These are phyloP conservation scores for Myrmecobius fasciatus DNA, from an alignment of 2,113 vertebrate genomes.

Conservation along the genomic window DNA sequence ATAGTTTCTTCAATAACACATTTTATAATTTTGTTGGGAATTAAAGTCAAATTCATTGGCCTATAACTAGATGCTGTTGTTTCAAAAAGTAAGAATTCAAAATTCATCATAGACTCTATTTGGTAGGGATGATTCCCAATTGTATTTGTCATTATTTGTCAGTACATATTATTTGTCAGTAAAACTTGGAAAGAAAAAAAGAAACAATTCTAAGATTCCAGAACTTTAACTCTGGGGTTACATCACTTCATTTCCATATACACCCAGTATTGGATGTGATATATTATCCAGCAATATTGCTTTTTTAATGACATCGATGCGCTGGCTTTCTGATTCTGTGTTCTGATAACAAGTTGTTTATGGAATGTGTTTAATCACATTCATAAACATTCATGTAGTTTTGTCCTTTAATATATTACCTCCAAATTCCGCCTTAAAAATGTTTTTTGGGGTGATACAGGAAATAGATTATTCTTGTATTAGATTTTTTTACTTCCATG, in stretches of 20 bases:
- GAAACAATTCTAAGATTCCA: background rate
- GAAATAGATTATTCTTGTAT: background rate
- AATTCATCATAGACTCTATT: conserved; percentile 24
- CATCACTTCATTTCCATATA: fast-evolving
- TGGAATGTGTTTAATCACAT: background rate
- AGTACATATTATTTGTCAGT: background rate
- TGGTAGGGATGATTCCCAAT: background rate
- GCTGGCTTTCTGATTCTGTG: background rate
- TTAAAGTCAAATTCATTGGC: background rate
- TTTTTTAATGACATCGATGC: background rate
- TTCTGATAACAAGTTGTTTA: background rate
- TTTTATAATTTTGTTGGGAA: background rate
- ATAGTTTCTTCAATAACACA: background rate
- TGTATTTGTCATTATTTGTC: too few species aligned
- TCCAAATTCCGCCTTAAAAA: background rate
- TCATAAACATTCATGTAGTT: background rate
- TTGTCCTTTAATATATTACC: background rate
- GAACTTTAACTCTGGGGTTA: background rate
- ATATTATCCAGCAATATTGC: background rate
- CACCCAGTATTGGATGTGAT: fast-evolving
- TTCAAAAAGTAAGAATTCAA: conserved; percentile 25
- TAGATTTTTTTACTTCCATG: background rate
- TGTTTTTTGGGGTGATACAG: background rate
- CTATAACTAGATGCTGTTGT: conserved; percentile 9
- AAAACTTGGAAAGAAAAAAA: background rate